Conservation (phyloP, 2,888 invertebrate species). For the Netelia inedita region DNA sequence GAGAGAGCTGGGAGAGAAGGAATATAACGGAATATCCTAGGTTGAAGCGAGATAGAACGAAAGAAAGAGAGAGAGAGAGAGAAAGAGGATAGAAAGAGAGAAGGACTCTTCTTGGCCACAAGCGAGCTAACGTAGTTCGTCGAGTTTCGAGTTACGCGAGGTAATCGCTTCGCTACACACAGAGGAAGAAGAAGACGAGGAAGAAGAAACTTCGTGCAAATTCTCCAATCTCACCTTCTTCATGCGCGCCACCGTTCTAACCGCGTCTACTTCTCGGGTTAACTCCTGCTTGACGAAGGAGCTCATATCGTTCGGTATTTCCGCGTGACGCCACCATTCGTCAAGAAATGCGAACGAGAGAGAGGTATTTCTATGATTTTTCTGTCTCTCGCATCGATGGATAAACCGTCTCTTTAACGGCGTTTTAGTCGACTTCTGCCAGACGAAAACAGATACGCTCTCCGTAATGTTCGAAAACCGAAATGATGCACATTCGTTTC, state of each 20-base stretch:
- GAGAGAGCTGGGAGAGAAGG: slow-evolving; percentile 21
- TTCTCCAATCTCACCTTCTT: slow-evolving; percentile 53
- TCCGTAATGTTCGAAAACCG: not conserved
- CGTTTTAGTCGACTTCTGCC: slow-evolving; percentile 12
- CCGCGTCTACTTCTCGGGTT: slow-evolving; percentile 43
- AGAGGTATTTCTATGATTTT: slow-evolving; percentile 11
- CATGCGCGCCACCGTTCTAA: slow-evolving; percentile 6
- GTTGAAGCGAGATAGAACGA: slow-evolving; percentile 3
- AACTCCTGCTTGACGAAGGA: slow-evolving; percentile 26
- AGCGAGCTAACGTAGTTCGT: slow-evolving; percentile 73
- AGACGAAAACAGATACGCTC: not conserved
- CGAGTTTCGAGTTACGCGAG: slow-evolving; percentile 80
- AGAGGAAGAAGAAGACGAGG: not conserved
- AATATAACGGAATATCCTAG: slow-evolving; percentile 60
- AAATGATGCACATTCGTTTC: slow-evolving; percentile 6
- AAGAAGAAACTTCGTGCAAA: slow-evolving; percentile 56
- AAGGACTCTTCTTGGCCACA: slow-evolving; percentile 36
- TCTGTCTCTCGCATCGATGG: not conserved
- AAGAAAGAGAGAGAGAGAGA: slow-evolving; percentile 7
- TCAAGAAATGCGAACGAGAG: slow-evolving; percentile 4
- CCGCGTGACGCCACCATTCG: slow-evolving; percentile 45
- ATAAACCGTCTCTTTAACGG: slow-evolving; percentile 14
- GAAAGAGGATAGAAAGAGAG: slow-evolving; percentile 27
- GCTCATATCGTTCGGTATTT: slow-evolving; percentile 39
- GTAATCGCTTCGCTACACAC: slow-evolving; percentile 72